Evolutionary conservation across 2,888 invertebrate genomes (phyloP).

Genomic region (Ectropis crepuscularia): DNA sequence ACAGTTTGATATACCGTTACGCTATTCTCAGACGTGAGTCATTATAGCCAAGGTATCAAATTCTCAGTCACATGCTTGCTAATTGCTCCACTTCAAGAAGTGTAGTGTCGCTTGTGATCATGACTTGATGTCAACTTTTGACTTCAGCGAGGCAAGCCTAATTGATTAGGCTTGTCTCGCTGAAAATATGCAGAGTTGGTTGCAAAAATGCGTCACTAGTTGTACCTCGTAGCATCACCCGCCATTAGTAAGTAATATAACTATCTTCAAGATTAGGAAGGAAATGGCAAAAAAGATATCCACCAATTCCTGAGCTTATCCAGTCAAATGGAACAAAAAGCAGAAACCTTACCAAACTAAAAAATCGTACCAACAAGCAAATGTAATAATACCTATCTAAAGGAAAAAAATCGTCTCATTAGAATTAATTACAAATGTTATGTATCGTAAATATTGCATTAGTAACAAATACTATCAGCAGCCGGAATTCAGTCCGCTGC

Average conservation of each 20-base stretch:
- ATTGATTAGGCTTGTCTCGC: too few relatives aligned
- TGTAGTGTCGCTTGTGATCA: constrained; percentile 65
- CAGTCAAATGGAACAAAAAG: not conserved
- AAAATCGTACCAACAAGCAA: too few relatives aligned
- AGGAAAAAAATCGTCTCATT: too few relatives aligned
- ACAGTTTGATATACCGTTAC: constrained; percentile 13
- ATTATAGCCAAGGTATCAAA: constrained; percentile 56
- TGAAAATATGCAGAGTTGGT: constrained; percentile 1
- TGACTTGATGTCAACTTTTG: constrained; percentile 37
- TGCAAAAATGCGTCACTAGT: constrained; percentile 2
- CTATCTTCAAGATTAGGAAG: too few relatives aligned
- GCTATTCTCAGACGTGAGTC: constrained; percentile 47
- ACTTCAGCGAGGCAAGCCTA: not conserved
- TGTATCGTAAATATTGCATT: too few relatives aligned
- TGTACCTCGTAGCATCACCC: not conserved
- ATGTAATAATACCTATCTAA: too few relatives aligned
- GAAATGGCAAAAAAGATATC: too few relatives aligned
- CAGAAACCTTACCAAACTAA: too few relatives aligned
- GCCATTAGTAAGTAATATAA: not conserved
- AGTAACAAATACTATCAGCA: too few relatives aligned
- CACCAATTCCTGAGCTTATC: not conserved
- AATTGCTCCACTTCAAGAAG: constrained; percentile 65
- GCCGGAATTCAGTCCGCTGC: too few relatives aligned
- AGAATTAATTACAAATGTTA: too few relatives aligned
- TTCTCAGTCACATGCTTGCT: constrained; percentile 61